Evolutionary conservation across 2,888 invertebrate genomes (phyloP).

Genomic region (Synergus umbraculus): DNA sequence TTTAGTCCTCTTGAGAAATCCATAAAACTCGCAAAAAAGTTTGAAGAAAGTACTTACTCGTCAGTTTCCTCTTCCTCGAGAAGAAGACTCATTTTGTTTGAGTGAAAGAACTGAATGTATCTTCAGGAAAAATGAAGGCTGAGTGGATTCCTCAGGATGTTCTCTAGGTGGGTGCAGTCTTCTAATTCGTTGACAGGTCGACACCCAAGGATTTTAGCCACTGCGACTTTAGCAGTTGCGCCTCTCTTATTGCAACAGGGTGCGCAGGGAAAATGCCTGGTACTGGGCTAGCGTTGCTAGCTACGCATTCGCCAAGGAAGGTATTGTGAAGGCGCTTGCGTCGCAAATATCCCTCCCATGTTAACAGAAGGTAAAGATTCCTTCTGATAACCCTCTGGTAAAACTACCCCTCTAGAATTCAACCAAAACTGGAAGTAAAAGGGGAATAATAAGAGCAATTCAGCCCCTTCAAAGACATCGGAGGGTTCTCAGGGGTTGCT

Average conservation of each 20-base stretch:
- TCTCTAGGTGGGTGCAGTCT: constrained; percentile 2
- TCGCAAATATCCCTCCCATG: constrained; percentile 42
- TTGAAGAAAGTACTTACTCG: constrained; percentile 65
- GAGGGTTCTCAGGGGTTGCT: neutral
- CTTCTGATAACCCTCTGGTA: constrained; percentile 48
- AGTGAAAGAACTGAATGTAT: constrained; percentile 62
- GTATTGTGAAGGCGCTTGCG: constrained; percentile 44
- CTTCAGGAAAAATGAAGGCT: constrained; percentile 28
- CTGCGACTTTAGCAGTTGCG: constrained; percentile 14
- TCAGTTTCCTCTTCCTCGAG: constrained; percentile 71
- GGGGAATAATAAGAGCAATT: neutral
- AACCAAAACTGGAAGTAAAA: neutral
- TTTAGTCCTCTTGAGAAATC: neutral
- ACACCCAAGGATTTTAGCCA: constrained; percentile 28
- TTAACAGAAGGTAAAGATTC: constrained; percentile 56
- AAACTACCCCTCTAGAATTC: constrained; percentile 23
- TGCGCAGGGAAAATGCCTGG: neutral
- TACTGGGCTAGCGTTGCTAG: neutral
- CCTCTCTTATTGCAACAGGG: constrained; percentile 26
- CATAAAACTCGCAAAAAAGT: neutral
- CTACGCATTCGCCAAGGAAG: neutral
- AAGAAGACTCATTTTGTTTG: constrained; percentile 30
- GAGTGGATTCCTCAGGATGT: constrained; percentile 42
- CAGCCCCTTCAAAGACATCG: neutral
- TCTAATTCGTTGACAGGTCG: constrained; percentile 41